Evolutionary conservation across 2,113 vertebrate genomes (phyloP).

Genomic region (Pantherophis guttatus): DNA sequence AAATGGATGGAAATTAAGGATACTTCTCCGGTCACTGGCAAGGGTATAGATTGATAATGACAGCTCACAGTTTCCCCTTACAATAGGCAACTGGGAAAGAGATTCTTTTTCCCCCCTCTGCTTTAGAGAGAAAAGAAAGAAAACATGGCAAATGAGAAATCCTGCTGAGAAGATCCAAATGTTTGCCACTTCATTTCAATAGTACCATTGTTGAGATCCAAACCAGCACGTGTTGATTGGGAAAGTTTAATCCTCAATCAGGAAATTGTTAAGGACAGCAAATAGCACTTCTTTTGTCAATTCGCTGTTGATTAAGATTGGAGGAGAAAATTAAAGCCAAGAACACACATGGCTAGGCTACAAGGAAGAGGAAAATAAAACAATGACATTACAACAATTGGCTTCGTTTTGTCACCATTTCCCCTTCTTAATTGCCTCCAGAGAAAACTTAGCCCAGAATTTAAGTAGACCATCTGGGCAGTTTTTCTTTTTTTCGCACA

Average conservation of each 20-base stretch:
- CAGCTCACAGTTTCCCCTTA: not conserved
- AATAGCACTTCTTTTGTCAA: constrained; percentile 21
- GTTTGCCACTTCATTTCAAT: not conserved
- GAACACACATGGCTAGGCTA: constrained; percentile 6
- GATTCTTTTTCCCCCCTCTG: not conserved
- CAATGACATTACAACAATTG: constrained; percentile 14
- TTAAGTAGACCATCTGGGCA: constrained; percentile 19
- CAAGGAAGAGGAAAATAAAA: not conserved
- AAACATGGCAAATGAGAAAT: not conserved
- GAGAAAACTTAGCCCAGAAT: constrained; percentile 4
- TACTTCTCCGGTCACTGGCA: not conserved
- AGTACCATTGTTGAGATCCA: not conserved
- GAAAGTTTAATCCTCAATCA: constrained; percentile 26
- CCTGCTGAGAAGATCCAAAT: not conserved
- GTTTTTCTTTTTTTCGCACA: not conserved
- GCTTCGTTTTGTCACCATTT: constrained; percentile 8
- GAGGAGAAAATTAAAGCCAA: constrained; percentile 17
- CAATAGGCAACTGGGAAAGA: constrained; percentile 12
- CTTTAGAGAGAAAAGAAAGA: constrained; percentile 1
- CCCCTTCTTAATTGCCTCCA: constrained; percentile 1
- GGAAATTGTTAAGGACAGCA: constrained; percentile 29
- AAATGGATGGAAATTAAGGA: not conserved
- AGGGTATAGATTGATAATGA: constrained; percentile 9
- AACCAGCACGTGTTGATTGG: constrained; percentile 11
- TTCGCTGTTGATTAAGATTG: constrained; percentile 25